Percentiles rank a stretch among this genome's conserved stretches.
phyloP scores from a whole-genome alignment of 2,113 vertebrate species.

The Sapayoa aenigma region DNA sequence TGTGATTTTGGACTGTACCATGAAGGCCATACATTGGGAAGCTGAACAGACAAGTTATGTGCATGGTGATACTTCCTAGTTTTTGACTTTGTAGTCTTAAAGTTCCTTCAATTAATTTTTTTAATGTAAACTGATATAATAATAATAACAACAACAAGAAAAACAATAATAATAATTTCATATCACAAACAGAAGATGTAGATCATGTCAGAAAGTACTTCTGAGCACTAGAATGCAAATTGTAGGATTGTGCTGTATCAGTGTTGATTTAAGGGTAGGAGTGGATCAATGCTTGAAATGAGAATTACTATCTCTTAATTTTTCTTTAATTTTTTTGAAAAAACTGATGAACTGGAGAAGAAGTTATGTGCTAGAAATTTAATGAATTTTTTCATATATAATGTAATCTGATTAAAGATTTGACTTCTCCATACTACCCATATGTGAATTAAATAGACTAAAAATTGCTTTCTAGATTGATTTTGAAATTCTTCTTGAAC shows the following conservation, averaged over 20 bases:
- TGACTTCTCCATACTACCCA: not conserved
- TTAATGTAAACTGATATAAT: not conserved
- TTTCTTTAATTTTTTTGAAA: not conserved
- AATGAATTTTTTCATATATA: not conserved
- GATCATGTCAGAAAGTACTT: not conserved
- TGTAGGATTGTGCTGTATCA: not conserved
- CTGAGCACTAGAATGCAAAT: not conserved
- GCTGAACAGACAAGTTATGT: not conserved
- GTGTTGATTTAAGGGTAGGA: not conserved
- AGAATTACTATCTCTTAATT: not conserved
- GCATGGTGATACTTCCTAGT: not conserved
- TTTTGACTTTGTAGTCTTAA: not conserved
- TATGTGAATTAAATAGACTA: not conserved
- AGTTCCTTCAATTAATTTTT: not conserved
- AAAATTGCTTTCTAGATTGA: not conserved
- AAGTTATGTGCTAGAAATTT: not conserved
- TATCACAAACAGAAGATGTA: not conserved
- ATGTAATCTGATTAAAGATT: not conserved
- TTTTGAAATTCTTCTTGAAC: not conserved
- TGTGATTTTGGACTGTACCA: not conserved
- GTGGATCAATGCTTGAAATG: not conserved
- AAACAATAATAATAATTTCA: not conserved
- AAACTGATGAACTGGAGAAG: not conserved
- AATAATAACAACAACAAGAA: not conserved
- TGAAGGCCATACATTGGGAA: not conserved